Conservation (phyloP, 2,113 vertebrate species). For the Verasper variegatus region DNA sequence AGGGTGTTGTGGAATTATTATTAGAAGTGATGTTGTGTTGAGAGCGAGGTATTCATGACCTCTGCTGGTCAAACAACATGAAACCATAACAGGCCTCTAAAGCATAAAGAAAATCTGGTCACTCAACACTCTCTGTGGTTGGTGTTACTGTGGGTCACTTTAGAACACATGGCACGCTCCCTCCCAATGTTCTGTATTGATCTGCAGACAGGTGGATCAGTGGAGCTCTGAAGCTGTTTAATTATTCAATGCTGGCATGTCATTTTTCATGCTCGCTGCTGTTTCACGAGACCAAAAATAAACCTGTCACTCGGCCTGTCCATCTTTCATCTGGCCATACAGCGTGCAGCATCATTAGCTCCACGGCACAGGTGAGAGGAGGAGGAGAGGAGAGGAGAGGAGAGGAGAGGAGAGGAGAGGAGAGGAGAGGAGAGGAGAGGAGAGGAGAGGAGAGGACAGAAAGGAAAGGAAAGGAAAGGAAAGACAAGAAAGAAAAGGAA, state of each 20-base stretch:
- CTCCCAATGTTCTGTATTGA: conserved; percentile 65
- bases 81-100: neutral
- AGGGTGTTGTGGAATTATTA: conserved; percentile 41
- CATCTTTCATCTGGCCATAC: conserved; percentile 64
- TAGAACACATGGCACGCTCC: conserved; percentile 48
- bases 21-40: conserved; percentile 43
- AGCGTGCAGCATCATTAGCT: conserved; percentile 64
- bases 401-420: neutral
- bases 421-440: neutral
- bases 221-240: conserved; percentile 63
- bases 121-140: conserved; percentile 13
- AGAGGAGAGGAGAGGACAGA: too few relatives aligned
- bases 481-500: neutral
- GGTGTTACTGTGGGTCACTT: conserved; percentile 1
- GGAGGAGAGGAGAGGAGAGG: neutral
- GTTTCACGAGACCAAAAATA: conserved; percentile 64
- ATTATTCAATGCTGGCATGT: conserved; percentile 76
- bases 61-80: conserved; percentile 28
- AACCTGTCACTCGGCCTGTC: conserved; percentile 62
- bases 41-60: conserved; percentile 31
- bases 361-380: conserved; percentile 27
- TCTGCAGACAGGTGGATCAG: conserved; percentile 67
- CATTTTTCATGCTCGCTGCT: conserved; percentile 65
- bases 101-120: neutral
- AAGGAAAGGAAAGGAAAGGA: too few relatives aligned